Base-by-base conservation (phyloP, 2,113 vertebrate genomes). In the Trichechus manatus region DNA sequence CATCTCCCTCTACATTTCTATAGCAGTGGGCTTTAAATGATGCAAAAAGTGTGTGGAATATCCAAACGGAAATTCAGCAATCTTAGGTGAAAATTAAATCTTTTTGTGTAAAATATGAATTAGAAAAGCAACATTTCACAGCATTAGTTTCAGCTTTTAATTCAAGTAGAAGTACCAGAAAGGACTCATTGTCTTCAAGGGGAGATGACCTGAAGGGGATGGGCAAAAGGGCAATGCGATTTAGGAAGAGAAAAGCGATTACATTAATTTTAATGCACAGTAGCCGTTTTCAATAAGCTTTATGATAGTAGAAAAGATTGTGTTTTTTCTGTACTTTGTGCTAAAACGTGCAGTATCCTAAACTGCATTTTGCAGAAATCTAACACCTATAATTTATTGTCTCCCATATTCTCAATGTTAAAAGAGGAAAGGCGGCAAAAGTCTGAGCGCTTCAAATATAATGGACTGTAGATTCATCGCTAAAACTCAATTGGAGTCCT, bases 261-360 rank as follows among this genome's bases (percentile, higher is more conserved):
- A 84, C 33, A 68, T 98, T 95, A 97, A 97, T 97, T 97, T 98
- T 96, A 97, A 97, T 95, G 87, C 78, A 96, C 20, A 89, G 93
- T 68, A 78, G 94, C 83, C 79, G 56, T 88, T 88, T 96, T 88
- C 89, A 74, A 97, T 97, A 97, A 96, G 93, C 92, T 98, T 97
- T 94, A 95, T 56, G 97, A 89, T 44, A 87, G 92, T 15, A 93
- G 47, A 97, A 97, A 89, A 56, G 93, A 98, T 96, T 74, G 97
- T 97, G 85, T n/a, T 59, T 89, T 91, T 97, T 97, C 42, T 96
- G n/a, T 53, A 39, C 61, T 19, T 94, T 97, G 77, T 95, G 56
- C 83, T 92, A 97, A 98, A 89, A 56, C 2, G 5, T 9, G 7
- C 39, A 90, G 36, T 96, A 63, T 84, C 61, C 88, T 96, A 93